phyloP scores from a whole-genome alignment of 2,113 vertebrate species.

The Laticauda laticaudata region DNA sequence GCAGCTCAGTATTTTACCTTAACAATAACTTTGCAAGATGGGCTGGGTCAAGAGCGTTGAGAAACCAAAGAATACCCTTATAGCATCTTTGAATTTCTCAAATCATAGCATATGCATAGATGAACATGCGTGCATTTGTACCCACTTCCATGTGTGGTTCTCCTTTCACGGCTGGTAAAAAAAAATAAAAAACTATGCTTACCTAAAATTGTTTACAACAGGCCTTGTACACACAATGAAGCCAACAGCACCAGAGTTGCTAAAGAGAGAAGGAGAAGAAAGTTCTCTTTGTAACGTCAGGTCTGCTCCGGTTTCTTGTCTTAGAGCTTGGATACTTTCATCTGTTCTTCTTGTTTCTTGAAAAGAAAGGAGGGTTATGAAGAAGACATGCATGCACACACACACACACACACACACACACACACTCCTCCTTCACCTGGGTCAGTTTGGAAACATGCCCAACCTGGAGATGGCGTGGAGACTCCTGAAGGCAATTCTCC shows the following conservation, averaged over 20 bases:
- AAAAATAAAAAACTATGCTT: not conserved
- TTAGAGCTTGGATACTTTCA: not conserved
- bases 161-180: not conserved
- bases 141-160: not conserved
- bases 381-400: no score
- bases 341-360: not conserved
- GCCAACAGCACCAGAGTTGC: not conserved
- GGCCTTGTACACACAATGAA: not conserved
- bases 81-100: not conserved
- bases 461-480: not conserved
- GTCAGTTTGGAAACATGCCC: not conserved
- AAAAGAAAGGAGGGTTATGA: not conserved
- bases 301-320: not conserved
- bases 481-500: no score
- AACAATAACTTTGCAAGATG: not conserved
- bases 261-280: not conserved
- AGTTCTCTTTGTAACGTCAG: not conserved
- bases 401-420: no score
- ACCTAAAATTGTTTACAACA: not conserved
- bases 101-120: not conserved
- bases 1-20: not conserved
- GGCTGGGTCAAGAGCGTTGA: not conserved
- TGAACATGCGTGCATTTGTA: not conserved
- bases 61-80: not conserved
- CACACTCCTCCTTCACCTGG: not conserved